Percentiles rank a stretch among this genome's conserved stretches.
Conservation (phyloP, 2,888 invertebrate species). For the Catocala fraxini region DNA sequence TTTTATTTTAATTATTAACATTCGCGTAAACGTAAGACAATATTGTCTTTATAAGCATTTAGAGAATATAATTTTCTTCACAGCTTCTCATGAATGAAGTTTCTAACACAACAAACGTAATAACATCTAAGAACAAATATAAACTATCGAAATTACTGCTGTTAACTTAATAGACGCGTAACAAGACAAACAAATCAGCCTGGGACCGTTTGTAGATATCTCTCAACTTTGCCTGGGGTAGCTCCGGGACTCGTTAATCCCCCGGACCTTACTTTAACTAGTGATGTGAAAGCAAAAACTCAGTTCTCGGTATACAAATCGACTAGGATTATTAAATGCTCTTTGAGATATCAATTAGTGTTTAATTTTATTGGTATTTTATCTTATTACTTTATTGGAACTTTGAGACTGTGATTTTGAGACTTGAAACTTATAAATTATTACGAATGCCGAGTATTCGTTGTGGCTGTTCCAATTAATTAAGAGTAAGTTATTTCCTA, state of each 20-base stretch:
- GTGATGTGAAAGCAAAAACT: slow-evolving; percentile 37
- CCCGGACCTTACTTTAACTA: slow-evolving; percentile 37
- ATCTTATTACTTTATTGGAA: neutral
- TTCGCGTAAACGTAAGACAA: no score
- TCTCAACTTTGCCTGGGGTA: slow-evolving; percentile 52
- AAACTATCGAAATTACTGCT: slow-evolving; percentile 51
- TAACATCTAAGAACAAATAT: slow-evolving; percentile 19
- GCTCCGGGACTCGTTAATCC: slow-evolving; percentile 57
- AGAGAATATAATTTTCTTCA: no score
- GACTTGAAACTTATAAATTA: no score
- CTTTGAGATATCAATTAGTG: slow-evolving; percentile 19
- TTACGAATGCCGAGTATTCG: no score
- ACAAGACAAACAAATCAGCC: slow-evolving; percentile 57
- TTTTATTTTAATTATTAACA: no score
- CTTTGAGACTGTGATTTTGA: no score
- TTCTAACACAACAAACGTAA: slow-evolving; percentile 8
- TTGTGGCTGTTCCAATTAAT: no score
- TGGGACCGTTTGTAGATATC: slow-evolving; percentile 53
- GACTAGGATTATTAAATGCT: slow-evolving; percentile 15
- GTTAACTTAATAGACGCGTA: slow-evolving; percentile 55
- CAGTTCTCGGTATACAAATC: slow-evolving; percentile 12
- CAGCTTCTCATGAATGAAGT: neutral
- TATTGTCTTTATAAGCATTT: no score
- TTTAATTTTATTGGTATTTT: slow-evolving; percentile 17
- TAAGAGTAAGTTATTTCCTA: no score